phyloP scores from a whole-genome alignment of 2,797 vertebrate species.

The Cephalopachus bancanus region DNA sequence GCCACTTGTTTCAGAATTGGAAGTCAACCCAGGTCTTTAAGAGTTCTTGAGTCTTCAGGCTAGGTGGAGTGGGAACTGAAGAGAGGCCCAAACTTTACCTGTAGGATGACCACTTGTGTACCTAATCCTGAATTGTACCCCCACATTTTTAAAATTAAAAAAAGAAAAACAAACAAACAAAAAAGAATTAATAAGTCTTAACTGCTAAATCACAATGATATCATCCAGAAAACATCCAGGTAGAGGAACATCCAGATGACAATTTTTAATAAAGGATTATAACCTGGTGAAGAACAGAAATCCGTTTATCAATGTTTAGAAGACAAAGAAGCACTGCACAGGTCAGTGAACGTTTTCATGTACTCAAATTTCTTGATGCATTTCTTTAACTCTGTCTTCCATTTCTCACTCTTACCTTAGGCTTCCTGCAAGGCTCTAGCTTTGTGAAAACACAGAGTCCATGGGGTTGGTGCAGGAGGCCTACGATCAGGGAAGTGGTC shows the following conservation, averaged over 20 bases:
- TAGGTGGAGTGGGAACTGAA: too few relatives aligned
- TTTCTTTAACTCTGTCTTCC: neutral
- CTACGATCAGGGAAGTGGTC: neutral
- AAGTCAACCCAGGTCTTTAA: neutral
- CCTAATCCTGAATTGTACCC: too few relatives aligned
- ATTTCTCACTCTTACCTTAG: neutral
- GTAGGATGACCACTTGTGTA: too few relatives aligned
- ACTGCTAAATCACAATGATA: neutral
- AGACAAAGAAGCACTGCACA: neutral
- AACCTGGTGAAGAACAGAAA: neutral
- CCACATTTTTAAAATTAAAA: too few relatives aligned
- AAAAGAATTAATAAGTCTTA: neutral
- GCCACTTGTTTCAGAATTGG: neutral
- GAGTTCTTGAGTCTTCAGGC: neutral
- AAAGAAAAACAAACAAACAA: too few relatives aligned
- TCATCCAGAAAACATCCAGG: neutral
- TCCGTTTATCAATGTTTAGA: neutral
- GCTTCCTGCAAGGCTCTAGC: neutral
- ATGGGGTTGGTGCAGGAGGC: neutral
- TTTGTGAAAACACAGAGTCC: neutral
- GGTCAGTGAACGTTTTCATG: neutral
- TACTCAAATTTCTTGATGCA: neutral
- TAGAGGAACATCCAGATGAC: neutral
- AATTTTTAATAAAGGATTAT: neutral
- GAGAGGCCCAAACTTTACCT: too few relatives aligned